Base-by-base conservation (phyloP, 2,888 invertebrate species). In the Euplexia lucipara region DNA sequence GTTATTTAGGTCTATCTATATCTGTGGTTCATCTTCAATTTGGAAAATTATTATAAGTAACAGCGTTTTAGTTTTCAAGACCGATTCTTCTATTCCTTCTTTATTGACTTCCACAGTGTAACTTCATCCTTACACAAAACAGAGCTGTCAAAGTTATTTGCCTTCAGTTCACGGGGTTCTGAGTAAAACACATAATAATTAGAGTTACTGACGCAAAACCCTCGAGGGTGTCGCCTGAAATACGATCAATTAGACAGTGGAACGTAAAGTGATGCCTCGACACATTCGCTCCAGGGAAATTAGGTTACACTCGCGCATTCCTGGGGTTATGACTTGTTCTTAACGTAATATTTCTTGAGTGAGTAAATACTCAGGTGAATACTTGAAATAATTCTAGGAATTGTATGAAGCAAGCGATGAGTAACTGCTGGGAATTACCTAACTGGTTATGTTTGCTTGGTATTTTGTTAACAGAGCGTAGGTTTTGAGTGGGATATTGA, bases 231-330 rank as follows among this genome's bases (percentile, higher is more conserved):
- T 68, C 66, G 74, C 70, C 78, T 84, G 86, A 85, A 88, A 88
- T 88, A 85, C 86, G 86, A 87, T 88, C 89, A 87, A 89, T 90
- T 90, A 88, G 86, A 83, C 75, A 70, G 81, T 86, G 85, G 78
- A 83, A 82, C 68, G 76, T 70, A 42, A 78, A 81, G 72, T 78
- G 82, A 83, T 76, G 82, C 68, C 78, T 68, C 66, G 71, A 77
- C 80, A 73, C 52, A 70, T 73, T 73, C 59, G 69, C 86, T 83
- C 84, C 52, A 60, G 86, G 86, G 86, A 86, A 86, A 84, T 86
- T 82, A 82, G 65, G 70, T 68, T 76, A 68, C 70, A 75, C 83
- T 72, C 75, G 62, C 45, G 64, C 60, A 72, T 79, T 73, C 58
- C 48, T 63, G 47, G 62, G 62, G 63, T 63, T 78, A 71, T 67